Evolutionary conservation across 2,113 vertebrate species (phyloP).

Genomic region (Thermophis baileyi): DNA sequence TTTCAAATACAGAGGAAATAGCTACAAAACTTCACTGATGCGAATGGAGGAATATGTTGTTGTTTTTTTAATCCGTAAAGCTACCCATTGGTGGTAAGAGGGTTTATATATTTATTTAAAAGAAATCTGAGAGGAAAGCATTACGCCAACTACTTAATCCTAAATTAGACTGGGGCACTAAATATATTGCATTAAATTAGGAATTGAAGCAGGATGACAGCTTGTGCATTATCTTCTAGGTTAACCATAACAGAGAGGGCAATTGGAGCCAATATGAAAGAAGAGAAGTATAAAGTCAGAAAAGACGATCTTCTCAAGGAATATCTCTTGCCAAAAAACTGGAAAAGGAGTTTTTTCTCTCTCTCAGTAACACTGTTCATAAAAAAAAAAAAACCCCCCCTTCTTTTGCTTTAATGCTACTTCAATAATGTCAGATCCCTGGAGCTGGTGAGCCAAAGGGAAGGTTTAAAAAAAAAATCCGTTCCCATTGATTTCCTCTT

Average conservation of each 20-base stretch:
- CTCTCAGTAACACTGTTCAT: not conserved
- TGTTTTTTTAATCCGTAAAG: not conserved
- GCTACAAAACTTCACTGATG: not conserved
- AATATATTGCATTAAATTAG: not conserved
- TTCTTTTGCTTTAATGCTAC: not conserved
- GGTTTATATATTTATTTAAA: not conserved
- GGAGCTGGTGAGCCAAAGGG: not conserved
- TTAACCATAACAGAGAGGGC: not conserved
- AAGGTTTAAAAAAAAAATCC: not conserved
- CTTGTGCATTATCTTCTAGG: not conserved
- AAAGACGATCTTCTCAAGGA: not conserved
- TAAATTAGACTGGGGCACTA: not conserved
- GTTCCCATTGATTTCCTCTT: not conserved
- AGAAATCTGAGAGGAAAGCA: not conserved
- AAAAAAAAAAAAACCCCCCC: not conserved
- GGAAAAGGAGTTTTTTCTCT: not conserved
- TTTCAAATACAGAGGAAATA: not conserved
- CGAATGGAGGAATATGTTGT: not conserved
- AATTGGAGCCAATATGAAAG: not conserved
- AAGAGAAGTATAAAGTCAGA: not conserved
- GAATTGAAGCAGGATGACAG: not conserved
- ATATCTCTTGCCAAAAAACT: not conserved
- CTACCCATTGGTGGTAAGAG: not conserved
- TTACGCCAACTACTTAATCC: not conserved
- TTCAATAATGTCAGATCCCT: not conserved